Percentiles rank a stretch among this genome's conserved stretches.
These are phyloP conservation scores for Heliconius nattereri DNA, from an alignment of 1,140 invertebrate species.

Conservation along the genomic window DNA sequence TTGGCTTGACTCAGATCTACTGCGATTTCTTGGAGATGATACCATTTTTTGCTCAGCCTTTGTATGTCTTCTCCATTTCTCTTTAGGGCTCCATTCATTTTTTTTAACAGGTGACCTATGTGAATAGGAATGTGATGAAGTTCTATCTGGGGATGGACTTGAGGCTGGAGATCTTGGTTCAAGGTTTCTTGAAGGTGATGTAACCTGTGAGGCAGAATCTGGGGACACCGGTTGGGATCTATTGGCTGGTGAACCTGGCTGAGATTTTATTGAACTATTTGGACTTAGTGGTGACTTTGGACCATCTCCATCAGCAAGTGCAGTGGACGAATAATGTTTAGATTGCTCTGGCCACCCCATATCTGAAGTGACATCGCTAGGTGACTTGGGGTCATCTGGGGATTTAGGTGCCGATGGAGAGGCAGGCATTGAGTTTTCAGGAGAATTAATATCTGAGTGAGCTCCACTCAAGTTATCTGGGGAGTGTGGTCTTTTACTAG, in stretches of 20 bases:
- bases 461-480: slow-evolving; percentile 68
- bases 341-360: slow-evolving; percentile 59
- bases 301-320: slow-evolving; percentile 31
- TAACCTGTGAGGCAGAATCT: slow-evolving; percentile 56
- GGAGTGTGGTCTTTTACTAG: slow-evolving; percentile 51
- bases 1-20: slow-evolving; percentile 72
- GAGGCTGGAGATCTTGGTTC: slow-evolving; percentile 40
- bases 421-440: slow-evolving; percentile 67
- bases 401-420: slow-evolving; percentile 66
- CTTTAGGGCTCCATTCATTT: slow-evolving; percentile 72
- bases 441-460: slow-evolving; percentile 75
- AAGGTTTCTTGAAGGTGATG: slow-evolving; percentile 39
- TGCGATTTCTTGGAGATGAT: slow-evolving; percentile 50
- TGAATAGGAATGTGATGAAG: slow-evolving; percentile 54
- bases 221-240: slow-evolving; percentile 62
- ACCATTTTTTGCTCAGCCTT: slow-evolving; percentile 77
- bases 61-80: slow-evolving; percentile 71
- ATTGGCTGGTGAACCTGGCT: slow-evolving; percentile 51
- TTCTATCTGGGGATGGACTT: slow-evolving; percentile 64
- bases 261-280: slow-evolving; percentile 58
- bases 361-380: slow-evolving; percentile 67
- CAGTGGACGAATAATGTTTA: slow-evolving; percentile 49
- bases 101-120: slow-evolving; percentile 57
- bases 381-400: slow-evolving; percentile 63
- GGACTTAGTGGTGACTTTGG: slow-evolving; percentile 65